A percentile compares a stretch with the other conserved stretches of the same genome.
Evolutionary conservation across 1,140 invertebrate species (phyloP).

Genomic region (Lepidotrigona ventralis): DNA sequence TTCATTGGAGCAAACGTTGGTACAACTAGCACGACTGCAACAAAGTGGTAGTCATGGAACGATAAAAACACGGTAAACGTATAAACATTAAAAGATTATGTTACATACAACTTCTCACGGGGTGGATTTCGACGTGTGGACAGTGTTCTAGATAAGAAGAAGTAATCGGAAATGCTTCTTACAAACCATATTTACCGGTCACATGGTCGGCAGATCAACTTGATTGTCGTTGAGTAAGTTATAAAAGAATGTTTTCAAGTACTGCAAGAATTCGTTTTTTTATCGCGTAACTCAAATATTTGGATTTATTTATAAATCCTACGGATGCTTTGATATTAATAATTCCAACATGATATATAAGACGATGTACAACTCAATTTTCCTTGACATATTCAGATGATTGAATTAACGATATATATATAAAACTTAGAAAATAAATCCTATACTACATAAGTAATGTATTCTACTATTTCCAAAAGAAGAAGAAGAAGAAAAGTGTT

Average conservation of each 20-base stretch:
- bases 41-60: constrained; percentile 72
- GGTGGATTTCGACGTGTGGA: constrained; percentile 30
- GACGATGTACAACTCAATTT: no score
- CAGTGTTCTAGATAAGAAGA: background rate
- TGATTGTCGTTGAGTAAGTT: background rate
- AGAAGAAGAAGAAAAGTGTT: background rate
- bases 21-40: constrained; percentile 59
- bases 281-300: background rate
- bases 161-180: background rate
- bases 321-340: background rate
- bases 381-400: background rate
- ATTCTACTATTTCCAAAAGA: background rate
- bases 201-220: background rate
- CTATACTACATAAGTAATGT: no score
- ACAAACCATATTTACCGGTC: background rate
- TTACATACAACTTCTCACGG: constrained; percentile 3
- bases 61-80: background rate
- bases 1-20: constrained; percentile 71
- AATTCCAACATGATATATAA: background rate
- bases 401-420: background rate
- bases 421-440: no score
- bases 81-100: constrained; percentile 19
- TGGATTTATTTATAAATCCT: background rate
- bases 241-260: background rate
- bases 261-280: background rate